Conservation (phyloP, 2,888 invertebrate genomes). For the Mythimna lalbum region DNA sequence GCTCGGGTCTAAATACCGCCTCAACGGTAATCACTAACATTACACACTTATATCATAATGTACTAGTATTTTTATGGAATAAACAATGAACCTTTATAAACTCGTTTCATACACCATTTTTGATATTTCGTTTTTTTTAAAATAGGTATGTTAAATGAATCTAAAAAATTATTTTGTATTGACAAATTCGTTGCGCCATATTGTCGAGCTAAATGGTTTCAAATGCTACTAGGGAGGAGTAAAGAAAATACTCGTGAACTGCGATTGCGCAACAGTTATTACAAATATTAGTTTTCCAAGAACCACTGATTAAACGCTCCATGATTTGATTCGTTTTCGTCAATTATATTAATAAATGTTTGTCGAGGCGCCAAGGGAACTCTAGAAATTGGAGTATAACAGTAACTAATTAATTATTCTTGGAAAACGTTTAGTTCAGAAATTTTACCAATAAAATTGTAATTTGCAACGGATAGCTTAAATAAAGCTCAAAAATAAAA, state of each 20-base stretch:
- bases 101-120: background rate
- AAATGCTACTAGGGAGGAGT: slow-evolving; percentile 6
- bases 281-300: slow-evolving; percentile 38
- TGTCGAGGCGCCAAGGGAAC: slow-evolving; percentile 13
- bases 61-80: background rate
- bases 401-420: slow-evolving; percentile 52
- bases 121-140: background rate
- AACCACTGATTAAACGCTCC: slow-evolving; percentile 25
- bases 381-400: slow-evolving; percentile 46
- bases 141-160: too few relatives aligned
- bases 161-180: slow-evolving; percentile 47
- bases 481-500: slow-evolving; percentile 24
- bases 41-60: too few relatives aligned
- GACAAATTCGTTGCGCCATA: slow-evolving; percentile 38
- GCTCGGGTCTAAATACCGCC: too few relatives aligned
- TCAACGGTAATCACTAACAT: too few relatives aligned
- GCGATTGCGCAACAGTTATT: slow-evolving; percentile 23
- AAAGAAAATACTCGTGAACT: slow-evolving; percentile 32
- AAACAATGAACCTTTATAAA: background rate
- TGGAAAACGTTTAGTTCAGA: slow-evolving; percentile 40
- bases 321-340: slow-evolving; percentile 41
- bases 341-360: slow-evolving; percentile 29
- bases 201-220: slow-evolving; percentile 25
- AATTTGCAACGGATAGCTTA: slow-evolving; percentile 29
- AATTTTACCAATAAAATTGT: slow-evolving; percentile 40